Base-by-base conservation (phyloP, 53 echinoderm and acorn worm genomes). In the Hippasteria phrygiana region DNA sequence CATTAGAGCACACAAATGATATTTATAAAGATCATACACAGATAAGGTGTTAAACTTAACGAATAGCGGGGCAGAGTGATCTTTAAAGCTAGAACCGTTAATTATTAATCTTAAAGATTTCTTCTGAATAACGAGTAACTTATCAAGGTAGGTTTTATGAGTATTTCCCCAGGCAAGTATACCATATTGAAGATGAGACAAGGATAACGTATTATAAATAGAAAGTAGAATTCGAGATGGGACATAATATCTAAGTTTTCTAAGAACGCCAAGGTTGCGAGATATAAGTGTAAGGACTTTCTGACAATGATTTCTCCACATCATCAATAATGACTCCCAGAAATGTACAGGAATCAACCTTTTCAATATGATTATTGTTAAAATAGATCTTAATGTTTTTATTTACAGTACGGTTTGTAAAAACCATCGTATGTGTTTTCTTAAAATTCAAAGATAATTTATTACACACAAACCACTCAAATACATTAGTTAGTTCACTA, bases 381-480 rank as follows among this genome's bases (percentile, higher is more conserved):
- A 64, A 31, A 22, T 26, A 22, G 24, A 64, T 64, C 11, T 64
- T 22, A n/a, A 27, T 31, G 64, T 22, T 64, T 64, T 64, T 64
- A 64, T 64, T 31, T 24, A 24, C n/a, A 24, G 64, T 11, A n/a
- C 6, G 26, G 32, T 64, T 64, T 4, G 64, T 64, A 64, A 64
- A 64, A 64, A 64, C 64, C 64, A 64, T 64, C 28, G 28, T 11
- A 64, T 64, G 64, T 64, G 64, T 64, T 27, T 64, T 64, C 64
- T 64, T 64, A 7, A 64, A 64, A 22, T 22, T 64, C 64, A 64
- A 64, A 26, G 64, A 20, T 64, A 24, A 24, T n/a, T 64, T 22
- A 11, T 45, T 7, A 11, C 46, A 45, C 5, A 45, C 46, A 45
- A 45, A 45, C 46, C 5, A 45, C 5, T 45, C 46, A 45, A 45